Conservation (phyloP, 1,140 invertebrate species). For the Protaetia brevitarsis region DNA sequence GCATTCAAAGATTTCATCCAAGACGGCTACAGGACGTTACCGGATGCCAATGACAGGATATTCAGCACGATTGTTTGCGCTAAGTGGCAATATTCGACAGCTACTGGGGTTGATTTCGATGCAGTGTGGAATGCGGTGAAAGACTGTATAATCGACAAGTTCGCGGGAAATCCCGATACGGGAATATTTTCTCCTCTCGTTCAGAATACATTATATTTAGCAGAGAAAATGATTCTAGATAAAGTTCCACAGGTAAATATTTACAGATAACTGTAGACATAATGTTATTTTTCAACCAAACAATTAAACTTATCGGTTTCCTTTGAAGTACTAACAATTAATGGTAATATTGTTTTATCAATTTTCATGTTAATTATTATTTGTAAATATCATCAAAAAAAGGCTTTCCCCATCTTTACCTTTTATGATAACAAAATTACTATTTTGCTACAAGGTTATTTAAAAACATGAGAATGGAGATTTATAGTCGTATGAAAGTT, state of each 20-base stretch:
- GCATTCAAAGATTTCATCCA: conserved; percentile 73
- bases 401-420: too few relatives aligned
- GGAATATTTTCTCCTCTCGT: conserved; percentile 72
- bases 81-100: conserved; percentile 66
- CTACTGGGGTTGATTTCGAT: conserved; percentile 62
- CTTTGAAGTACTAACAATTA: too few relatives aligned
- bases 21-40: conserved; percentile 70
- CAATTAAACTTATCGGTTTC: too few relatives aligned
- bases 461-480: too few relatives aligned
- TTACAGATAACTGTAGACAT: neutral
- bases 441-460: too few relatives aligned
- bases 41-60: conserved; percentile 70
- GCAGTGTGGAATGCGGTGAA: conserved; percentile 63
- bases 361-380: neutral
- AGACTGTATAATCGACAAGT: conserved; percentile 67
- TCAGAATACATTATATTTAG: conserved; percentile 70
- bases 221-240: conserved; percentile 63
- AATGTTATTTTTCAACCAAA: too few relatives aligned
- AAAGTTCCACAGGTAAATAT: conserved; percentile 57
- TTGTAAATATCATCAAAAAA: too few relatives aligned
- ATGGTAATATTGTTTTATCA: neutral
- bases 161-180: conserved; percentile 65
- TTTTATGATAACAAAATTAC: too few relatives aligned
- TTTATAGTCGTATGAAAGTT: too few relatives aligned
- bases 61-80: conserved; percentile 70